Evolutionary conservation across 2,888 invertebrate species (phyloP), one percentile per base, ranked within the genome.

Genomic region (Apomyelois bistriatella): DNA sequence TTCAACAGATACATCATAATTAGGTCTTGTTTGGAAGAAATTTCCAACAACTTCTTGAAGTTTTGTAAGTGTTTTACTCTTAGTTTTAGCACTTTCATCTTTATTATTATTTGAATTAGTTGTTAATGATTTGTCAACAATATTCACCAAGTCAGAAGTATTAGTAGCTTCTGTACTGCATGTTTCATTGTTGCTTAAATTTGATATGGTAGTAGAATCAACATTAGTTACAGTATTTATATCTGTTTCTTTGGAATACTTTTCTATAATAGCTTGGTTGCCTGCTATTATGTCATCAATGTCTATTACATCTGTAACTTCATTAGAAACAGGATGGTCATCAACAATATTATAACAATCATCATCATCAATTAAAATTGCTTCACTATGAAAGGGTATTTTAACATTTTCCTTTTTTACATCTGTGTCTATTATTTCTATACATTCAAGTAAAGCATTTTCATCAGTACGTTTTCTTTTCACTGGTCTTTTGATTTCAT

Each of bases 231-330:
- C 55, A 48, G 52, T 54, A 51, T 59, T 53, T 0, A 58, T n/a
- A 16, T 55, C 10, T 4, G 5, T 32, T 15, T 46, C 32, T 35
- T 55, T 55, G 37, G 51, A 28, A 52, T 63, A 64, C 53, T 64
- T 70, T 30, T 62, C 38, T 35, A 68, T 55, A 43, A 76, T 56
- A n/a, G 62, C 57, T 54, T 60, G 58, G 60, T 70, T 76, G 56
- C 71, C 62, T 55, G 70, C 72, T 51, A 81, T 67, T 3, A 79
- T 48, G 42, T 70, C 64, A 58, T 81, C 79, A 56, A 79, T 54
- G 68, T 76, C 69, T 50, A 73, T 68, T 8, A 73, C 53, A 53
- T 72, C 72, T 56, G 56, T 58, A 13, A 54, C 43, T 53, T 65
- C 57, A 51, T 54, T 35, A 35, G 52, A 13, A 17, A 42, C 28